Base-by-base conservation (phyloP, 2,113 vertebrate species). In the Phalacrocorax pelagicus region DNA sequence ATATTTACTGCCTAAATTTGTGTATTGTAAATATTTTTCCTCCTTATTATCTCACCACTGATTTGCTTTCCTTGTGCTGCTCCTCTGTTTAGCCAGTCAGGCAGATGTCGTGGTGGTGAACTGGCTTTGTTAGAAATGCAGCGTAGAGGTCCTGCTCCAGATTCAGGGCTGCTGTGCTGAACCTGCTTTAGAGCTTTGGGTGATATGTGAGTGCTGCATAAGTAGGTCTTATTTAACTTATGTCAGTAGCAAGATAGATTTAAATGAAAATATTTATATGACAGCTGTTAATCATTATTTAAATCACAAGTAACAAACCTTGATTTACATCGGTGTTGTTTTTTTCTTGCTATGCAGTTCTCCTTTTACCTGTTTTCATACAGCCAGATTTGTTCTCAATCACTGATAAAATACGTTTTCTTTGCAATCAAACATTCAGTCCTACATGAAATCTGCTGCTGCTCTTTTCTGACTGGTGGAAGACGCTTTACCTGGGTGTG, bases 321-420 rank as follows among this genome's bases (percentile, higher is more conserved):
- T 61, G 84, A 65, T 90, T 95, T 82, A 61, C 46, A 6, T 49
- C 38, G 73, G 47, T 65, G 51, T 32, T 44, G 22, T 2, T 24
- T 66, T 59, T 87, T 74, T 42, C 93, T 52, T 58, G 44, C 74
- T 54, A 1, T 21, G 74, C 62, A 22, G 10, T 79, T 96, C 72
- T 94, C 69, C 77, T 90, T 88, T 82, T 84, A 24, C 91, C 95
- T 96, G 92, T 95, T 96, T 96, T 95, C 92, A 77, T 82, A 86
- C 81, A 87, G 62, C 66, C 92, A 94, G 96, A 91, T 93, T 94
- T 96, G 62, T 90, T 95, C 93, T 75, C 78, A 69, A 11, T 91
- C 74, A 38, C 21, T 85, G 92, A 91, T 95, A 91, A 96, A 95
- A 82, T 61, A 65, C 80, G 78, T 85, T 96, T 90, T 54, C 78